Evolutionary conservation across 2,888 invertebrate species (phyloP).

Genomic region (Sycophila texana): DNA sequence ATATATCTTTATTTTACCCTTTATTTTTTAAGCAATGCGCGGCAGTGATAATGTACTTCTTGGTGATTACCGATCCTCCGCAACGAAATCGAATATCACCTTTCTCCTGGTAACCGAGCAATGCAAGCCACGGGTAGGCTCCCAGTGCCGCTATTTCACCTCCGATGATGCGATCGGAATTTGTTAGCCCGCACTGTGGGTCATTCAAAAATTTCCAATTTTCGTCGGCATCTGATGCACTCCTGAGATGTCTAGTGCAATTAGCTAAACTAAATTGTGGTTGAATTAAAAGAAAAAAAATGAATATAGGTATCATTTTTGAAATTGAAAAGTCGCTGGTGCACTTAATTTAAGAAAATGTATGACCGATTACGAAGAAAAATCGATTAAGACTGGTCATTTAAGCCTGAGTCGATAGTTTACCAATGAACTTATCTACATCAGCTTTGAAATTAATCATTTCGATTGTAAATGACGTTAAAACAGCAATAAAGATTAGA

Average conservation of each 20-base stretch:
- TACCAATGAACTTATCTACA: conserved; percentile 34
- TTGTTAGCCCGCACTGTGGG: conserved; percentile 78
- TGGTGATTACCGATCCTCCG: conserved; percentile 73
- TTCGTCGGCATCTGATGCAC: conserved; percentile 63
- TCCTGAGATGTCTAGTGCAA: not conserved
- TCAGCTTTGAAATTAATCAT: conserved; percentile 31
- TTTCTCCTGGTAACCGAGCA: conserved; percentile 77
- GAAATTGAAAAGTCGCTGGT: not conserved
- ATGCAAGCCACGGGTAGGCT: conserved; percentile 81
- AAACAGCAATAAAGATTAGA: conserved; percentile 38
- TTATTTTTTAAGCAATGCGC: conserved; percentile 72
- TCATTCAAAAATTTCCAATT: conserved; percentile 76
- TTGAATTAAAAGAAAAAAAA: conserved; percentile 3
- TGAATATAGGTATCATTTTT: not conserved
- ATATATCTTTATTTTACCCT: conserved; percentile 38
- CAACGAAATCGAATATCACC: conserved; percentile 67
- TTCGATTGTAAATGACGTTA: conserved; percentile 21
- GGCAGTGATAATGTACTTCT: conserved; percentile 73
- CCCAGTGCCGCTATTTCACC: conserved; percentile 79
- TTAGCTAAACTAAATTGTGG: not conserved
- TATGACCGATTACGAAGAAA: not conserved
- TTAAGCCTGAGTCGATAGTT: conserved; percentile 11
- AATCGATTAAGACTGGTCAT: conserved; percentile 28
- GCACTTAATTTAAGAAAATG: not conserved
- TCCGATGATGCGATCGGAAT: conserved; percentile 80